Evolutionary conservation across 2,113 vertebrate species (phyloP), one percentile per base, ranked within the genome.

Genomic region (Tenebrosternarchus preto): DNA sequence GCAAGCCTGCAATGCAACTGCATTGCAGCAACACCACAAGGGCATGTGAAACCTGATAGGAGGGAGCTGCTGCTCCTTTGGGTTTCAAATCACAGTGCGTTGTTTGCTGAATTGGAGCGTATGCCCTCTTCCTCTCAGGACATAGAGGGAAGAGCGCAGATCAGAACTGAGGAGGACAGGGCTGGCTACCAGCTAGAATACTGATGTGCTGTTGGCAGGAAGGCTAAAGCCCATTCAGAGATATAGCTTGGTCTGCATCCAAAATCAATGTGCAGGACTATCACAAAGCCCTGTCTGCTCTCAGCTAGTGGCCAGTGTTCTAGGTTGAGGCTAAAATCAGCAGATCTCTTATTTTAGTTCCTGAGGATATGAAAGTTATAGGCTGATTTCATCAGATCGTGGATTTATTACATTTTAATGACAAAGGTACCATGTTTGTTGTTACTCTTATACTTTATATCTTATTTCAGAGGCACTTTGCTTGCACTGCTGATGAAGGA

Each of bases 11-110:
- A 72, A 66, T 59, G 31, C 8, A 73, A 78, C 90, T 90, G 92
- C 91, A 93, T 88, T 93, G 92, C 92, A 92, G 92, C 83, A 85
- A 63, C 80, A 82, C 84, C 83, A 90, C 86, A 85, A 88, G 87
- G 89, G 91, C 88, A 89, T 88, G 31, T 72, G 83, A 83, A 91
- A 90, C 83, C 86, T 67, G 77, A 82, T 85, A 80, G 74, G 80
- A 66, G 1, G 29, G 57, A 77, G 36, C 64, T 17, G 50, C 77
- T 25, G 36, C 79, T 83, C 77, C 80, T 76, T 24, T 79, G 70
- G 85, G 83, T 77, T 80, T 83, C 56, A 76, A 75, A 70, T 87
- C 75, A 81, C 78, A 88, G 75, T 77, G 73, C 63, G 71, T 39
- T 39, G 29, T 84, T 83, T 80, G 89, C 87, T 84, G 81, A 86